Evolutionary conservation across 37 sponge, comb jelly and placozoan genomes (phyloP).

Genomic region (Chondrosia reniformis): DNA sequence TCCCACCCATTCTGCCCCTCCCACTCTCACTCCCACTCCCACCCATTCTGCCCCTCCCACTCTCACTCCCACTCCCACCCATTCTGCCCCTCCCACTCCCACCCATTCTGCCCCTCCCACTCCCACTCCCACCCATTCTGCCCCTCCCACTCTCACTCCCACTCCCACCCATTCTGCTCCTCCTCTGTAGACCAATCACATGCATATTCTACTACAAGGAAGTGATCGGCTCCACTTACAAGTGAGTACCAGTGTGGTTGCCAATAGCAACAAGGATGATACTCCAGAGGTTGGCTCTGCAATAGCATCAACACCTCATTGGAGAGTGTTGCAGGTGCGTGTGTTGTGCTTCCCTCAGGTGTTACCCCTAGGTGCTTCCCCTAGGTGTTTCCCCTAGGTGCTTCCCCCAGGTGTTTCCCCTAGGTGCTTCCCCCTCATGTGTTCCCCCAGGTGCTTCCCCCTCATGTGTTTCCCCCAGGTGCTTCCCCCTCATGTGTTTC

Average conservation of each 20-base stretch:
- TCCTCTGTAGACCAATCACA: conserved; percentile 53
- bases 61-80: neutral
- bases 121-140: neutral
- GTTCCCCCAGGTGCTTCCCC: no score
- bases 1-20: no score
- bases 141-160: no score
- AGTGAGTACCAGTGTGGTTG: conserved; percentile 13
- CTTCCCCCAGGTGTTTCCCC: no score
- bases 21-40: no score
- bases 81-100: neutral
- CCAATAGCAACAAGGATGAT: conserved; percentile 10
- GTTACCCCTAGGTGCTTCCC: neutral
- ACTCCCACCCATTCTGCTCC: neutral
- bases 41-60: no score
- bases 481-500: no score
- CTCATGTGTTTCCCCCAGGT: no score
- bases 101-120: neutral
- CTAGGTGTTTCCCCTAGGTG: neutral
- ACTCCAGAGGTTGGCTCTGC: conserved; percentile 4
- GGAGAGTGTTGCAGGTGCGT: conserved; percentile 57
- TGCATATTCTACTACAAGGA: conserved; percentile 67
- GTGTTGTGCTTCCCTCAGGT: neutral
- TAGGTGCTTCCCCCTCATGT: no score
- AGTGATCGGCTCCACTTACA: conserved; percentile 58
- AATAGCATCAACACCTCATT: conserved; percentile 51